Base-by-base conservation (phyloP, 2,113 vertebrate genomes). In the Forbesichthys agassizii region DNA sequence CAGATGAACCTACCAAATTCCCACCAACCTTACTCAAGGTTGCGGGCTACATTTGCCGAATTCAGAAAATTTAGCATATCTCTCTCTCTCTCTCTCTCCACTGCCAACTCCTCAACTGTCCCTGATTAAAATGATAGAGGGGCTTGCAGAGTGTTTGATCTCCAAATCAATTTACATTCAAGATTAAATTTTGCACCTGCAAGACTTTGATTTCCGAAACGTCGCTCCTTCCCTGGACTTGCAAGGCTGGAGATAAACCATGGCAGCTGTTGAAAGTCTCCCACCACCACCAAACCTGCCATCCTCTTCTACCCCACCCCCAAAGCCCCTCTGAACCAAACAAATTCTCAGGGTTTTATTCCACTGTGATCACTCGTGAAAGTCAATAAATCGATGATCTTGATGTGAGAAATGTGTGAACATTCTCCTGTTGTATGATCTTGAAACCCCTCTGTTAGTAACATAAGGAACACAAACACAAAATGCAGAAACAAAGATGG, bases 151-250 rank as follows among this genome's bases (percentile, higher is more conserved):
- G 86, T 78, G 85, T 90, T 90, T 89, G 89, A 89, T 90, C 90
- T 90, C 81, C 81, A 87, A 88, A 89, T 82, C 87, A 83, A 88
- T 92, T 90, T 89, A 85, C 87, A 88, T 89, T 84, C 85, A 87
- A 80, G 84, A 87, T 87, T 85, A 71, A 78, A 84, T 84, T 82
- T 84, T 86, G 85, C 79, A 89, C 87, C 84, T 87, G 85, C 77
- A 78, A 82, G 83, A 84, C 84, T 90, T 86, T 86, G 86, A 87
- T 88, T 88, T 85, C 81, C 33, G 48, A 66, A 78, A 73, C 75
- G 83, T 77, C 48, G 78, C 16, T 70, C 73, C 75, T 73, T 63
- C 58, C n/a, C n/a, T 53, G 14, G 52, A 64, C 79, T 75, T 58
- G 72, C 61, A 6, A 66, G 73, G 78, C 80, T 65, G 71, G 68